Evolutionary conservation across 92 coral and sea anemone genomes (phyloP).

Genomic region (Actinostola sp.): DNA sequence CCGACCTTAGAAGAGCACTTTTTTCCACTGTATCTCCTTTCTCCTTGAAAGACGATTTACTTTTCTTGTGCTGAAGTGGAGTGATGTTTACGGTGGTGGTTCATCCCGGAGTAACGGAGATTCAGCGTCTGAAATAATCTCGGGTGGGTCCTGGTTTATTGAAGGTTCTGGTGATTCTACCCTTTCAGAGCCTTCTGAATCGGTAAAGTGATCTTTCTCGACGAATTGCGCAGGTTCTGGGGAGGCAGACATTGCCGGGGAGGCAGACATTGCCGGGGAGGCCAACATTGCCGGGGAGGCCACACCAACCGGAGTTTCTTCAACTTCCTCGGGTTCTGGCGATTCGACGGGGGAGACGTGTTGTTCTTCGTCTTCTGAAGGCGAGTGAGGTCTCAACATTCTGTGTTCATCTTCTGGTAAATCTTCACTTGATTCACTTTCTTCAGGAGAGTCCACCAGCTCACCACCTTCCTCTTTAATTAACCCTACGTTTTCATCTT

Average conservation of each 20-base stretch:
- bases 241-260: slow-evolving; percentile 16
- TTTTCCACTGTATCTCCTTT: slow-evolving; percentile 22
- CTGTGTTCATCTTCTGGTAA: slow-evolving; percentile 5
- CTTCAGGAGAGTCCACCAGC: slow-evolving; percentile 3
- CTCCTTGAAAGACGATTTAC: slow-evolving; percentile 20
- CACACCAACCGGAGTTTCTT: not conserved
- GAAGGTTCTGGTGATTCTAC: slow-evolving; percentile 12
- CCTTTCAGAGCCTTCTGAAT: slow-evolving; percentile 19
- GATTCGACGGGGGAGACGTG: not conserved
- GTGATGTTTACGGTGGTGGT: not conserved
- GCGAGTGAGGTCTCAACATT: not conserved
- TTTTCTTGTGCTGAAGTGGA: slow-evolving; percentile 10
- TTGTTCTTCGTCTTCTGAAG: slow-evolving; percentile 15
- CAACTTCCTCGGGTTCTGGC: slow-evolving; percentile 10
- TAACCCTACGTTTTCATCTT: not conserved
- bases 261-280: slow-evolving; percentile 24
- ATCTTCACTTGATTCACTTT: slow-evolving; percentile 16
- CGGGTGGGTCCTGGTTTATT: slow-evolving; percentile 22
- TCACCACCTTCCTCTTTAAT: not conserved
- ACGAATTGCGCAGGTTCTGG: slow-evolving; percentile 10
- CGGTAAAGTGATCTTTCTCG: slow-evolving; percentile 14
- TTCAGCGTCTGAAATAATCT: slow-evolving; percentile 33
- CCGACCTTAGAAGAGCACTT: slow-evolving; percentile 23
- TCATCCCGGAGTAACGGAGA: slow-evolving; percentile 31
- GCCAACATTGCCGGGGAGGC: slow-evolving; percentile 10